A percentile compares a stretch with the other conserved stretches of the same genome.
Evolutionary conservation across 2,797 vertebrate species (phyloP).

Genomic region (Clamator glandarius): DNA sequence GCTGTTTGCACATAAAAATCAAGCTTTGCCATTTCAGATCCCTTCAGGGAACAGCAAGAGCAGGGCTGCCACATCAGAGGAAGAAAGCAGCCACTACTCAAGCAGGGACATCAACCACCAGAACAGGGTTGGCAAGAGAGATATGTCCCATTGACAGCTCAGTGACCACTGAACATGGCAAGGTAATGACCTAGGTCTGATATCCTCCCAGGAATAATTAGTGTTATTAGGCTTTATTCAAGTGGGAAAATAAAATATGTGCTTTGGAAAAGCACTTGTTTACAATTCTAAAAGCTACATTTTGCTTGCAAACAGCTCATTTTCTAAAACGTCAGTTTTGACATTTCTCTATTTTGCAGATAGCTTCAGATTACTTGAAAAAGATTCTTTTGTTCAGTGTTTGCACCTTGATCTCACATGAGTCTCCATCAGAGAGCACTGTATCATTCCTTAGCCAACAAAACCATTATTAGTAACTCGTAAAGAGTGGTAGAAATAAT

Average conservation of each 20-base stretch:
- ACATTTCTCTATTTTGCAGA: not conserved
- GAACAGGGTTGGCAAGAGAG: not conserved
- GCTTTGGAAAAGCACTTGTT: not conserved
- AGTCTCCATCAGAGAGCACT: not conserved
- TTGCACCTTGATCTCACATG: not conserved
- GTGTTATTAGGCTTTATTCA: not conserved
- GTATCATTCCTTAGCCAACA: not conserved
- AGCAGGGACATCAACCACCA: not conserved
- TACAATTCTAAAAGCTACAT: not conserved
- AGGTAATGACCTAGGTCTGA: not conserved
- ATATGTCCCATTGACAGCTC: not conserved
- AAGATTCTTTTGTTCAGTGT: not conserved
- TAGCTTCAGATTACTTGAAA: not conserved
- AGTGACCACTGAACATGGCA: not conserved
- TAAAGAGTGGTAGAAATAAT: not conserved
- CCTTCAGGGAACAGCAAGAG: not conserved
- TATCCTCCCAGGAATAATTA: not conserved
- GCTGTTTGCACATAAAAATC: not conserved
- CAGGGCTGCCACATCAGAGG: rapidly evolving
- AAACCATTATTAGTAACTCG: not conserved
- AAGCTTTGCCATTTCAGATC: not conserved
- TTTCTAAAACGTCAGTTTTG: not conserved
- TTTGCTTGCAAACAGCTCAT: not conserved
- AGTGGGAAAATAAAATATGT: not conserved
- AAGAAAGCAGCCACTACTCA: not conserved